Percentiles rank a stretch among this genome's conserved stretches.
These are phyloP conservation scores for Agrochola circellaris DNA, from an alignment of 2,888 invertebrate species.

Conservation along the genomic window DNA sequence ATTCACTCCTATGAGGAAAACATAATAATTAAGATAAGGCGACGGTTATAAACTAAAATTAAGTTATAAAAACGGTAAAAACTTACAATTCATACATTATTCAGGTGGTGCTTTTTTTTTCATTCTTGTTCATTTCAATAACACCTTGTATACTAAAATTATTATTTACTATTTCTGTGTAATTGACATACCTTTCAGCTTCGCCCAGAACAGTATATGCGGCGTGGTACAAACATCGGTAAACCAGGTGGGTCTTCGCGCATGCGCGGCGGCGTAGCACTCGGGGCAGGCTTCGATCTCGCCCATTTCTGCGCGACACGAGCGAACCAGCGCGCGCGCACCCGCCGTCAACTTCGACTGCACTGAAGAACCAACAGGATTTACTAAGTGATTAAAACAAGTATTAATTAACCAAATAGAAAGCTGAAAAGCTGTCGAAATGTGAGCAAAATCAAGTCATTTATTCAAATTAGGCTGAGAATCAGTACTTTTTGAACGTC, in stretches of 20 bases:
- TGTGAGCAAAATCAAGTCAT: background rate
- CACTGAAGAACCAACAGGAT: constrained; percentile 84
- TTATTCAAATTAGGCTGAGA: background rate
- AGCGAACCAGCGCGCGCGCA: constrained; percentile 95
- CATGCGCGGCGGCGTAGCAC: constrained; percentile 97
- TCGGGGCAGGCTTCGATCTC: constrained; percentile 98
- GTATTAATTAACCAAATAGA: constrained; percentile 18
- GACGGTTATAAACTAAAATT: no score
- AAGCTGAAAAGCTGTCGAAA: background rate
- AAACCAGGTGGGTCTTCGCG: constrained; percentile 96
- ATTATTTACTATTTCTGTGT: background rate
- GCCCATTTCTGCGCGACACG: constrained; percentile 96
- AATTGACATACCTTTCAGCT: constrained; percentile 93
- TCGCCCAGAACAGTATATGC: constrained; percentile 98
- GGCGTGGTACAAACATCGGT: constrained; percentile 97
- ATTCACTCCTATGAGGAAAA: no score
- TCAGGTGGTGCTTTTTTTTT: no score
- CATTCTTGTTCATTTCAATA: background rate
- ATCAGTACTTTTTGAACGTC: background rate
- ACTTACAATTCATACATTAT: no score
- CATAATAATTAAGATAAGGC: no score
- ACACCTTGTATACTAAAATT: background rate
- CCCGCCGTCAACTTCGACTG: constrained; percentile 94
- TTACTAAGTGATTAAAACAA: constrained; percentile 46
- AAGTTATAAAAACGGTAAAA: no score